phyloP scores from a whole-genome alignment of 2,888 invertebrate species.

The Philonicus albiceps region DNA sequence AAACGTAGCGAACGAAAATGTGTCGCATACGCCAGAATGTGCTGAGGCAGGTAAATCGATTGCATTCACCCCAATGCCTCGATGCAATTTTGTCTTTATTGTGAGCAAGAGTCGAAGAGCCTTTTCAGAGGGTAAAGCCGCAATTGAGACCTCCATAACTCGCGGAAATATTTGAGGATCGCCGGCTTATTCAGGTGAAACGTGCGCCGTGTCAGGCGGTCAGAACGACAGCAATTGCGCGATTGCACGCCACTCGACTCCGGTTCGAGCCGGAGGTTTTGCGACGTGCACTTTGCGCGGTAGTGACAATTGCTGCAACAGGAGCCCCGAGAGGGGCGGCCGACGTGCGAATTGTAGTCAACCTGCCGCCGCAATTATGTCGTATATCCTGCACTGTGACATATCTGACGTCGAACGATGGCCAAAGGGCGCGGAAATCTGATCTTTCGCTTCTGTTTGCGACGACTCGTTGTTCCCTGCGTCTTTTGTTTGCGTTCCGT shows the following conservation, averaged over 20 bases:
- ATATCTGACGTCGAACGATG: background rate
- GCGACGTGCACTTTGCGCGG: background rate
- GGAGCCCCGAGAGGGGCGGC: background rate
- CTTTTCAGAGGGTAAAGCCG: background rate
- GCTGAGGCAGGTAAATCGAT: background rate
- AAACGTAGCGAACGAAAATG: background rate
- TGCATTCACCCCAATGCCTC: background rate
- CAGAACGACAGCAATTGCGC: background rate
- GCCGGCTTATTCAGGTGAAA: background rate
- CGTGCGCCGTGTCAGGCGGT: background rate
- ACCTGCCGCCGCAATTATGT: background rate
- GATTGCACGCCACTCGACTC: background rate
- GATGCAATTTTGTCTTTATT: background rate
- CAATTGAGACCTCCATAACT: background rate
- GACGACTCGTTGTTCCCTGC: background rate
- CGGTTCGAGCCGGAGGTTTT: background rate
- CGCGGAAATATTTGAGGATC: background rate
- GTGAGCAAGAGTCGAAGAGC: background rate
- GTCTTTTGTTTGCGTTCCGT: background rate
- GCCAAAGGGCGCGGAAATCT: background rate
- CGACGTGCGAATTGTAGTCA: background rate
- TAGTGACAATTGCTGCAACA: background rate
- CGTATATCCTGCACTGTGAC: background rate
- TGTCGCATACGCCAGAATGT: background rate
- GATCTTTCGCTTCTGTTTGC: background rate